Conservation (phyloP, 2,113 vertebrate species). For the Columbina picui region DNA sequence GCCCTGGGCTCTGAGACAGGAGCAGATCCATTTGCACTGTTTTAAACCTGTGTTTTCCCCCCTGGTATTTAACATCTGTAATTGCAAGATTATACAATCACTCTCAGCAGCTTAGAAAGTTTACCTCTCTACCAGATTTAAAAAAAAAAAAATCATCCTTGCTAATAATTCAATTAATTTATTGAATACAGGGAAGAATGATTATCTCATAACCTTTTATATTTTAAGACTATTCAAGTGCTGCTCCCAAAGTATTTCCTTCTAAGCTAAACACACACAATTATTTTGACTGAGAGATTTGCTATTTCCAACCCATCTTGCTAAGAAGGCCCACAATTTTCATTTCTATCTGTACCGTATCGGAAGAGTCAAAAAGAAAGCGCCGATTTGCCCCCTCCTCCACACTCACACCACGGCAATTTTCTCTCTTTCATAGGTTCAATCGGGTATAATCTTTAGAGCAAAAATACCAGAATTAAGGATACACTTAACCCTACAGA, state of each 20-base stretch:
- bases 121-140: neutral
- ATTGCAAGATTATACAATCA: neutral
- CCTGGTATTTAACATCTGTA: neutral
- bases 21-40: neutral
- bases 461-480: neutral
- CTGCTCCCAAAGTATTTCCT: neutral
- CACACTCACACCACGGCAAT: fast-evolving
- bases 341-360: neutral
- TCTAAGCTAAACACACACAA: neutral
- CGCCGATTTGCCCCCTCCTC: neutral
- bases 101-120: neutral
- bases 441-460: neutral
- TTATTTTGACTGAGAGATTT: neutral
- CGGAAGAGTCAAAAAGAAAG: neutral
- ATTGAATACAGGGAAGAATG: neutral
- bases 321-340: neutral
- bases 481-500: neutral
- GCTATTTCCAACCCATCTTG: neutral
- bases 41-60: neutral
- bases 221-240: neutral
- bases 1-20: neutral
- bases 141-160: neutral
- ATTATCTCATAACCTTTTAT: neutral
- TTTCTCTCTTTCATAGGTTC: neutral
- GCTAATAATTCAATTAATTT: neutral